Conservation (phyloP, 2,888 invertebrate genomes). For the Harpalus rubripes region DNA sequence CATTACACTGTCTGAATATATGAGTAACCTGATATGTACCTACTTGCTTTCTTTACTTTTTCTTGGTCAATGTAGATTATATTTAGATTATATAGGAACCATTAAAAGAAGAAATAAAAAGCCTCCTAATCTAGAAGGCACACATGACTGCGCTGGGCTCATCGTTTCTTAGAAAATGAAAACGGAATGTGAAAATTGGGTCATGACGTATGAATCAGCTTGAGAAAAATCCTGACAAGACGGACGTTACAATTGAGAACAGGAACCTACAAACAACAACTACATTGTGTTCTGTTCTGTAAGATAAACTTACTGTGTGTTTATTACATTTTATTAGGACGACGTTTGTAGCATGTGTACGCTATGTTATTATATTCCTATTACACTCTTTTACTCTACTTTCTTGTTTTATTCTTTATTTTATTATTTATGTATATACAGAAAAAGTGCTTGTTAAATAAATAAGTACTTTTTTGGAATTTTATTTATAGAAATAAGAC, state of each 20-base stretch:
- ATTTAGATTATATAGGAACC: not conserved
- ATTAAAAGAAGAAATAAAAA: constrained; percentile 31
- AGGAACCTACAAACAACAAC: constrained; percentile 46
- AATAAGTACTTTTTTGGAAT: no score
- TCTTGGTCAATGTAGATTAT: not conserved
- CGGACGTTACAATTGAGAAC: constrained; percentile 50
- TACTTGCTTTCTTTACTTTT: no score
- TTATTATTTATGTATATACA: not conserved
- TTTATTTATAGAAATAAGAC: no score
- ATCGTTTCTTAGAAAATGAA: constrained; percentile 53
- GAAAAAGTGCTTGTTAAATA: no score
- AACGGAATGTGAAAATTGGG: constrained; percentile 55
- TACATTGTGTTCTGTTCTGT: constrained; percentile 28
- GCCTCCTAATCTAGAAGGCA: constrained; percentile 42
- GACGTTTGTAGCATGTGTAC: not conserved
- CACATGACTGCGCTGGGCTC: not conserved
- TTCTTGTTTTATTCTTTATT: not conserved
- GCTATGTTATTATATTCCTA: not conserved
- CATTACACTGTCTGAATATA: no score
- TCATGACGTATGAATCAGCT: constrained; percentile 55
- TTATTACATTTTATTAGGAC: constrained; percentile 36
- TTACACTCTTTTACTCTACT: not conserved
- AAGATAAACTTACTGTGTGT: constrained; percentile 1
- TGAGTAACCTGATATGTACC: no score
- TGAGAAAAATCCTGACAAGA: constrained; percentile 49